phyloP scores from a whole-genome alignment of 2,797 vertebrate species.

The Morelia viridis region DNA sequence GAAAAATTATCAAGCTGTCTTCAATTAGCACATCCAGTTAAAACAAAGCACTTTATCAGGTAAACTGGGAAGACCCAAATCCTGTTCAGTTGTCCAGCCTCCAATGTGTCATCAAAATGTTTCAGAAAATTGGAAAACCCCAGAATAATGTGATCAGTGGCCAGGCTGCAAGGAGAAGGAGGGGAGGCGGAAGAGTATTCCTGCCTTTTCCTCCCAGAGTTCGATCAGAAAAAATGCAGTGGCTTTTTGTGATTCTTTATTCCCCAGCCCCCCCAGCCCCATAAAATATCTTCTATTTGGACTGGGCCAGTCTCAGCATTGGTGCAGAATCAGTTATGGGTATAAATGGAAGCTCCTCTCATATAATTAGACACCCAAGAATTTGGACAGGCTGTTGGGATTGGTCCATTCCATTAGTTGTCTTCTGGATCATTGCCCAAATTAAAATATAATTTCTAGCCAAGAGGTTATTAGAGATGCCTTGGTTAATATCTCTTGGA shows the following conservation, averaged over 20 bases:
- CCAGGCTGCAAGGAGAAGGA: no score
- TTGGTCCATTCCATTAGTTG: background rate
- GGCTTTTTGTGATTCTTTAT: background rate
- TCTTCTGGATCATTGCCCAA: background rate
- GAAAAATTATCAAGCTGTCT: no score
- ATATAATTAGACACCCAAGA: background rate
- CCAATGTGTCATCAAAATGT: no score
- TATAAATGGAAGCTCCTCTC: background rate
- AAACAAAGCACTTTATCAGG: no score
- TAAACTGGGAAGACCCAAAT: no score
- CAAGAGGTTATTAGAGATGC: background rate
- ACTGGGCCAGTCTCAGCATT: background rate
- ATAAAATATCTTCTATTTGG: background rate
- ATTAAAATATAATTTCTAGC: background rate
- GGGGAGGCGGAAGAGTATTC: no score
- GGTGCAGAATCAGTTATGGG: background rate
- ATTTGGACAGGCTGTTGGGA: background rate
- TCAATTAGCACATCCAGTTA: no score
- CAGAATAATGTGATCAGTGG: no score
- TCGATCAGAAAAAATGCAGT: background rate
- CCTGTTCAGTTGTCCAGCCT: no score
- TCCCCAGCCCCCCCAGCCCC: background rate
- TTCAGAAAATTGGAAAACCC: no score
- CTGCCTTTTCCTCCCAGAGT: no score
- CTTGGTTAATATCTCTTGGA: background rate